These are phyloP conservation scores for Gastracanthus pulcherrimus DNA, from an alignment of 2,888 invertebrate species.

Conservation along the genomic window DNA sequence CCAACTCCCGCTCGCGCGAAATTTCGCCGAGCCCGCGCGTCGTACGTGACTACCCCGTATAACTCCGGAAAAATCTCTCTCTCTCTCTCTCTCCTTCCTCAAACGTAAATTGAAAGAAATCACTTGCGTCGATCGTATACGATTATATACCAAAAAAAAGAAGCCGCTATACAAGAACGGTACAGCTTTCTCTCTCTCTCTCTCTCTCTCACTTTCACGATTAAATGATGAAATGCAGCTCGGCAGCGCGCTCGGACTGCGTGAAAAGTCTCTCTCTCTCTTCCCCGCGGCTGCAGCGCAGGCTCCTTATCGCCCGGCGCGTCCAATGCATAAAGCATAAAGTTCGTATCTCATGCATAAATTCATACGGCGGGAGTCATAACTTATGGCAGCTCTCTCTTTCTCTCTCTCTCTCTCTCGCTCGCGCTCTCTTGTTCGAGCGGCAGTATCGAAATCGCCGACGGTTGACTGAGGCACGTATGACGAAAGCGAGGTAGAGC, in stretches of 20 bases:
- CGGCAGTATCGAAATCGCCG: conserved; percentile 68
- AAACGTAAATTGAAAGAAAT: conserved; percentile 52
- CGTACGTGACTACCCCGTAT: conserved; percentile 22
- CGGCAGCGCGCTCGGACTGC: conserved; percentile 58
- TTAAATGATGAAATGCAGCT: conserved; percentile 62
- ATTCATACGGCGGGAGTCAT: conserved; percentile 74
- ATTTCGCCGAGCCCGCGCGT: conserved; percentile 17
- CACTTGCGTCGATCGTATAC: conserved; percentile 41
- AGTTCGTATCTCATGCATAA: conserved; percentile 77
- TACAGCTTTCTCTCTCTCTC: not conserved
- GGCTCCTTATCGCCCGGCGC: conserved; percentile 71
- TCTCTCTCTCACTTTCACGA: conserved; percentile 39
- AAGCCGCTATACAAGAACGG: conserved; percentile 12
- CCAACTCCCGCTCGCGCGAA: no score
- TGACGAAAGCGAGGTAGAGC: conserved; percentile 63
- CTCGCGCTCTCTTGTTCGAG: conserved; percentile 2
- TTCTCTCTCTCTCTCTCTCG: conserved; percentile 21
- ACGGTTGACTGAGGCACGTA: conserved; percentile 71
- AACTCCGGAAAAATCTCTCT: no score
- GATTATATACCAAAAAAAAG: no score
- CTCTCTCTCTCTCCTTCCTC: no score
- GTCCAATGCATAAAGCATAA: conserved; percentile 76
- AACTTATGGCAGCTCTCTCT: conserved; percentile 68
- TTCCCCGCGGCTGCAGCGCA: not conserved
- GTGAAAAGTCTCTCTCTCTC: conserved; percentile 50